Base-by-base conservation (phyloP, 35 echinoderm and acorn worm genomes). In the Chiridota heheva region DNA sequence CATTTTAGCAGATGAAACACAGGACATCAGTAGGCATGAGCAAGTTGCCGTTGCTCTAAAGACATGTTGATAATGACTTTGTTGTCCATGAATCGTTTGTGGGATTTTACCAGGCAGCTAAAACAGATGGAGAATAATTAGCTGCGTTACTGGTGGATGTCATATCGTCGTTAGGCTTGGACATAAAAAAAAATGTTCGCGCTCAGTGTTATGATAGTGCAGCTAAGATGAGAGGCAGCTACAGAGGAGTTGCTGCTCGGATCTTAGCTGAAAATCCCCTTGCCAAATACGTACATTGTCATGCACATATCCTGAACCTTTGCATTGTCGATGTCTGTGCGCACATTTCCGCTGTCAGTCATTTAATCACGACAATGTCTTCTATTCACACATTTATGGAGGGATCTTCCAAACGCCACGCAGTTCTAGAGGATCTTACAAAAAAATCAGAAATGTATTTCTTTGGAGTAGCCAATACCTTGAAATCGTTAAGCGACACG, bases 301-400 rank as follows among this genome's bases (percentile, higher is more conserved):
- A 75, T 75, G 71, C 71, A 75, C 71, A 75, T 49, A 75, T 75
- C 55, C 71, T 30, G 24, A 32, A 29, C 18, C 5, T 75, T 13
- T 10, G 71, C 42, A 75, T 75, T 33, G 71, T 75, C 8, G 42
- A 75, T 33, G 33, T 75, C 42, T 75, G 71, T 29, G 55, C 18
- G 27, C 71, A 75, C 25, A 26, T 75, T 49, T 29, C 71, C 8
- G 43, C 71, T 75, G 71, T 75, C 16, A 47, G 22, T 47, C 42
- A 75, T 75, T 29, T 75, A 33, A 75, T 75, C n/a, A 75, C 71
- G 55, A 48, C 71, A 75, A 75, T 75, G 42, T 75, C 71, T 75
- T 42, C 71, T 47, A 2, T 75, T 15, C 71, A 75, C 42, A 75
- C 2, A 25, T 75, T 75, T 26, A 47, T 75, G 71, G 71, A 75